Evolutionary conservation across 2,888 invertebrate genomes (phyloP), one percentile per base, ranked within the genome.

Genomic region (Drosophila mimetica): DNA sequence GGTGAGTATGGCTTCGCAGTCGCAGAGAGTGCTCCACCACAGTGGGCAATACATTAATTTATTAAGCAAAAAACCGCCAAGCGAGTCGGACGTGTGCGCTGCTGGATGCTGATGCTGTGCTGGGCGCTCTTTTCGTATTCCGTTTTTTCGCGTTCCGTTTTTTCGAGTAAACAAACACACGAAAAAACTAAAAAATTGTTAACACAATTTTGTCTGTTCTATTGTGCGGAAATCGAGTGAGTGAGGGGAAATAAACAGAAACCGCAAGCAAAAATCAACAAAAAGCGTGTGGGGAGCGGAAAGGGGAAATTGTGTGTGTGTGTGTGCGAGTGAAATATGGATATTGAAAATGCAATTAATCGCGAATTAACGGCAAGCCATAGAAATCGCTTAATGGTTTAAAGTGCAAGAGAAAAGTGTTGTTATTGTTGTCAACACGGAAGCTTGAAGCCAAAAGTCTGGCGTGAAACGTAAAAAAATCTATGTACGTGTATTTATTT

Each of bases 31-130:
- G n/a, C n/a, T n/a, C n/a, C n/a, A n/a, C n/a, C n/a, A n/a, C n/a
- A n/a, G n/a, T n/a, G n/a, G n/a, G n/a, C n/a, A n/a, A n/a, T n/a
- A n/a, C n/a, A n/a, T n/a, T n/a, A n/a, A n/a, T n/a, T n/a, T n/a
- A n/a, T n/a, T n/a, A n/a, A n/a, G n/a, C n/a, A n/a, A 25, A 25
- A 46, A 9, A 22, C n/a, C 57, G 28, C 79, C 79, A 82, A 74
- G 54, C 74, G 60, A 69, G 71, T 30, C 80, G 87, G 90, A 79
- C 75, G 90, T 86, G 75, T 61, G 47, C 60, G 65, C 55, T 55
- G 61, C 34, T 47, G 53, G 51, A 46, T 51, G 67, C 59, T 66
- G 66, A n/a, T n/a, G n/a, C n/a, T n/a, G n/a, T n/a, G n/a, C n/a
- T n/a, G n/a, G n/a, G n/a, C n/a, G n/a, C n/a, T n/a, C n/a, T n/a